Percentiles rank a stretch among this genome's conserved stretches.
Evolutionary conservation across 2,113 vertebrate species (phyloP).

Genomic region (Cheirogaleus medius): DNA sequence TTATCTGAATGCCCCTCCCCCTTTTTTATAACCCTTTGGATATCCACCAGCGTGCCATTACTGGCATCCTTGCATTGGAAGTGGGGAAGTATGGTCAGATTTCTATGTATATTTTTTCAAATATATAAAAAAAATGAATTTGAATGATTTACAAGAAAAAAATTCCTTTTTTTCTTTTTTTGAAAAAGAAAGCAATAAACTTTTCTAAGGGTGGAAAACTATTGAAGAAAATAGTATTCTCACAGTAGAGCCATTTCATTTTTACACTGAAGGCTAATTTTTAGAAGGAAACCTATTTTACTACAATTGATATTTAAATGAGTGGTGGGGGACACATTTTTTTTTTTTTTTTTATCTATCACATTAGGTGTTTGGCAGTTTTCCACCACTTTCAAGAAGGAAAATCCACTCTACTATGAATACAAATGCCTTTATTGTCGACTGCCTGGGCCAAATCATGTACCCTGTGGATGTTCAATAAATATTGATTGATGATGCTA

Average conservation of each 20-base stretch:
- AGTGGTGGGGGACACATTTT: not conserved
- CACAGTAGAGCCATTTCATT: not conserved
- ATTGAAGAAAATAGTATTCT: not conserved
- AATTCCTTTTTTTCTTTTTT: not conserved
- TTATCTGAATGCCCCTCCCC: not conserved
- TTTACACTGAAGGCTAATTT: not conserved
- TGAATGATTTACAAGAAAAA: not conserved
- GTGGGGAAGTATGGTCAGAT: not conserved
- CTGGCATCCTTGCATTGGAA: not conserved
- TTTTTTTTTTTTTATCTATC: not conserved
- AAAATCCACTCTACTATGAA: not conserved
- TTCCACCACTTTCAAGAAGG: not conserved
- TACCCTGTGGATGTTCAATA: conserved; percentile 9
- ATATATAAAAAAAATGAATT: not conserved
- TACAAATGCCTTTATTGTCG: not conserved
- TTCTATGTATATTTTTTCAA: not conserved
- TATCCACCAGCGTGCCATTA: not conserved
- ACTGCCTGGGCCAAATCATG: not conserved
- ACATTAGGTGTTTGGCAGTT: not conserved
- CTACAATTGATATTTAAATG: not conserved
- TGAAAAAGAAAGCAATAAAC: not conserved
- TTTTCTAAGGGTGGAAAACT: not conserved
- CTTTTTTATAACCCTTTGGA: not conserved
- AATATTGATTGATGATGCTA: conserved; percentile 43
- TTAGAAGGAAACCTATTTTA: conserved; percentile 1